These are phyloP conservation scores for Amphiprion percula DNA, from an alignment of 2,113 vertebrate genomes.

Conservation along the genomic window DNA sequence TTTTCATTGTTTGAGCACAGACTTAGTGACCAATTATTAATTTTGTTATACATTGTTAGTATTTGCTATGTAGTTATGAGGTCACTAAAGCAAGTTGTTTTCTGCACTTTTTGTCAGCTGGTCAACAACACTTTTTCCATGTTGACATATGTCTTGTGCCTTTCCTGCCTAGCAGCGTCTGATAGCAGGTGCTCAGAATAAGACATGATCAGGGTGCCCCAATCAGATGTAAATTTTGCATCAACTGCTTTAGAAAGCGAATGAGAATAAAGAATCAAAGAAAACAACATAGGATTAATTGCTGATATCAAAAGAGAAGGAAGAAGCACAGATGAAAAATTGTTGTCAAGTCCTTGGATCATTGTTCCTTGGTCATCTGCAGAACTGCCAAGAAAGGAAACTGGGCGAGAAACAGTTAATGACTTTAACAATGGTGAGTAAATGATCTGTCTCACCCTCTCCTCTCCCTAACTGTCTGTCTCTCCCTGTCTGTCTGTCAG, in stretches of 20 bases:
- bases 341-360: slow-evolving; percentile 5
- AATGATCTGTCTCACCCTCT: slow-evolving; percentile 54
- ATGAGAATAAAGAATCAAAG: not conserved
- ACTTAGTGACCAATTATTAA: too few species aligned
- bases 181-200: not conserved
- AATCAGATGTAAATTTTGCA: not conserved
- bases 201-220: not conserved
- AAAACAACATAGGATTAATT: not conserved
- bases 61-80: not conserved
- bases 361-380: not conserved
- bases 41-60: too few species aligned
- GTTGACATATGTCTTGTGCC: not conserved
- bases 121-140: not conserved
- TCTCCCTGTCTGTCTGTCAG: slow-evolving; percentile 52
- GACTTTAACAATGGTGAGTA: slow-evolving; percentile 57
- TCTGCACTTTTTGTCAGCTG: not conserved
- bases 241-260: not conserved
- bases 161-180: not conserved
- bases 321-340: slow-evolving; percentile 15
- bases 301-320: not conserved
- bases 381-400: slow-evolving; percentile 18
- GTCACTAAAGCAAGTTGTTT: not conserved
- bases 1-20: too few species aligned
- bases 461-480: slow-evolving; percentile 31
- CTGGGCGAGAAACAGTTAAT: slow-evolving; percentile 56